phyloP scores from a whole-genome alignment of 2,797 vertebrate species.

The Macropus fuliginosus region DNA sequence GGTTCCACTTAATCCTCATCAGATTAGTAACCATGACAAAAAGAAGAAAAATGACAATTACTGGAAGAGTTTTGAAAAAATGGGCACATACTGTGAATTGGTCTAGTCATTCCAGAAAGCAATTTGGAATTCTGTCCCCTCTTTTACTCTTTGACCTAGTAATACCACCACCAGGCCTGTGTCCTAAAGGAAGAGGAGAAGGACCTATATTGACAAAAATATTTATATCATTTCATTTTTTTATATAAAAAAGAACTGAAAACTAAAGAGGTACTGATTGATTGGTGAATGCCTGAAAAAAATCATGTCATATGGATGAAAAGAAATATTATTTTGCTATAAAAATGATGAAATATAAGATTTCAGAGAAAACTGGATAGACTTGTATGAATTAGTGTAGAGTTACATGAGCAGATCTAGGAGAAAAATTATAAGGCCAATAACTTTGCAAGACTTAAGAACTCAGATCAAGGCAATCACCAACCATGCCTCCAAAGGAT shows the following conservation, averaged over 20 bases:
- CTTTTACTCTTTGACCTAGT: background rate
- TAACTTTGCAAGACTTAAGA: background rate
- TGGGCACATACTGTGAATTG: background rate
- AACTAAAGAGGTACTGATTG: background rate
- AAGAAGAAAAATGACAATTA: background rate
- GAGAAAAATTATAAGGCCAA: background rate
- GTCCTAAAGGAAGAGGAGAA: background rate
- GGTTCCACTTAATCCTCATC: background rate
- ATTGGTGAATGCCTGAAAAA: background rate
- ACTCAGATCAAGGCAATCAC: background rate
- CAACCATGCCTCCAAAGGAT: background rate
- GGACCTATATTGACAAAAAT: background rate
- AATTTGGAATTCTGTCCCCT: background rate
- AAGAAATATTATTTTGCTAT: background rate
- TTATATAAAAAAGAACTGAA: background rate
- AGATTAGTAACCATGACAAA: background rate
- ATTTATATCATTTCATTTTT: background rate
- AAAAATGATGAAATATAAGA: background rate
- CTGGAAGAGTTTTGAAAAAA: background rate
- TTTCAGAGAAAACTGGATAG: background rate
- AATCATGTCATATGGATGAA: background rate
- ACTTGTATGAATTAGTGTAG: background rate
- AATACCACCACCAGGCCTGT: background rate
- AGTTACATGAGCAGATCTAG: background rate
- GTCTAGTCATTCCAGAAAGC: background rate